A percentile compares a stretch with the other conserved stretches of the same genome.
Evolutionary conservation across 1,140 invertebrate genomes (phyloP).

Genomic region (Lasioglossum albipes): DNA sequence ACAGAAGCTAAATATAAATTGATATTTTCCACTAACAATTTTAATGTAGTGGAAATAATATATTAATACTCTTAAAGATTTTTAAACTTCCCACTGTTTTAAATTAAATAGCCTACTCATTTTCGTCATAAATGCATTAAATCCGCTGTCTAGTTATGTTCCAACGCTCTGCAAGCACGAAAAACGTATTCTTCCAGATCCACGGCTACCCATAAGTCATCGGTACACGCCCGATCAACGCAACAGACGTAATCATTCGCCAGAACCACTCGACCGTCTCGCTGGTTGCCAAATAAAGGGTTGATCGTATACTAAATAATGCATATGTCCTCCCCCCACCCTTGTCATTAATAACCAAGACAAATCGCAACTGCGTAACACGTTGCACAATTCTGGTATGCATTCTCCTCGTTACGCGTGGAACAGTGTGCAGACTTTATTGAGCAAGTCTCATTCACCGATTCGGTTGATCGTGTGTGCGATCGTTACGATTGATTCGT

Average conservation of each 20-base stretch:
- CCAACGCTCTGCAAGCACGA: background rate
- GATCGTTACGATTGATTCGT: conserved; percentile 43
- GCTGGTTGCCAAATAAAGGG: conserved; percentile 31
- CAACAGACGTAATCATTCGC: background rate
- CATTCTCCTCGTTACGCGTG: conserved; percentile 47
- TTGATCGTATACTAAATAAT: conserved; percentile 43
- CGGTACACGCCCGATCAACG: background rate
- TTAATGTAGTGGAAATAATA: too few relatives aligned
- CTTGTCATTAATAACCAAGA: conserved; percentile 46
- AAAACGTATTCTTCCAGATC: background rate
- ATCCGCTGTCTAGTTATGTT: background rate
- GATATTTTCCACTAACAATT: too few relatives aligned
- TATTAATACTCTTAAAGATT: too few relatives aligned
- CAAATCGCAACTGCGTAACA: conserved; percentile 45
- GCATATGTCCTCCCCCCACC: conserved; percentile 8
- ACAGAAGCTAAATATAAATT: too few relatives aligned
- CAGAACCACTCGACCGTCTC: background rate
- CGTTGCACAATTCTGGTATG: conserved; percentile 52
- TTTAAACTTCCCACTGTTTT: too few relatives aligned
- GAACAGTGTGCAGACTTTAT: conserved; percentile 40
- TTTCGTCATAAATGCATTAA: too few relatives aligned
- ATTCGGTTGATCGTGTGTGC: conserved; percentile 16
- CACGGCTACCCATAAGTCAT: background rate
- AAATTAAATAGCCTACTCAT: too few relatives aligned
- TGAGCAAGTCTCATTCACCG: conserved; percentile 48